Evolutionary conservation across 2,113 vertebrate species (phyloP).

Genomic region (Sisor rabdophorus): DNA sequence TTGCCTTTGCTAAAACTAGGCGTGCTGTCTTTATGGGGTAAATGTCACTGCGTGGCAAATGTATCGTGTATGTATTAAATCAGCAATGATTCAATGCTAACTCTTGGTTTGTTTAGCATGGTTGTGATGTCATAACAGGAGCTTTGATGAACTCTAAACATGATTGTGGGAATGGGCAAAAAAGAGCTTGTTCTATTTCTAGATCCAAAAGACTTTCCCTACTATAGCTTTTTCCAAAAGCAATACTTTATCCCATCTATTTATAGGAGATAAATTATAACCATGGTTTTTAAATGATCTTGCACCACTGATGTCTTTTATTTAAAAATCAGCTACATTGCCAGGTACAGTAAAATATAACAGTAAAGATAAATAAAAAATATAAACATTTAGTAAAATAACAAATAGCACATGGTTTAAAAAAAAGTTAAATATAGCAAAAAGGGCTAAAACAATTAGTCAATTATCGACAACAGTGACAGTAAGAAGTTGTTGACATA

Average conservation of each 20-base stretch:
- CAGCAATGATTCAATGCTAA: background rate
- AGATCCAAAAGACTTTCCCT: conserved; percentile 7
- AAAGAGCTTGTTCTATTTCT: conserved; percentile 6
- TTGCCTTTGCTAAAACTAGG: conserved; percentile 17
- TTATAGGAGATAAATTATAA: conserved; percentile 26
- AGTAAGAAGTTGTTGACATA: too few species aligned
- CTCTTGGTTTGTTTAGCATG: conserved; percentile 8
- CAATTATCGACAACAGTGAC: too few species aligned
- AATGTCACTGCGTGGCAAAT: conserved; percentile 22
- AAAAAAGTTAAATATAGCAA: too few species aligned
- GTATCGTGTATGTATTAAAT: conserved; percentile 34
- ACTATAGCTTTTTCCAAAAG: conserved; percentile 6
- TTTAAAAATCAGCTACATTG: conserved; percentile 30
- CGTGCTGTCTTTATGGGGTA: background rate
- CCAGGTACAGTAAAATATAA: background rate
- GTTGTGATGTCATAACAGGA: conserved; percentile 13
- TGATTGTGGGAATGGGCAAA: background rate
- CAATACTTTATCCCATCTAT: conserved; percentile 22
- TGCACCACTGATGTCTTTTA: conserved; percentile 45
- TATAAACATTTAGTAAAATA: too few species aligned
- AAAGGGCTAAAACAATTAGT: too few species aligned
- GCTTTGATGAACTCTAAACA: background rate
- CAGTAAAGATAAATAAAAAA: too few species aligned
- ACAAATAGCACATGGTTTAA: too few species aligned
- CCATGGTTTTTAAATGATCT: conserved; percentile 22